These are phyloP conservation scores for Diprion similis DNA, from an alignment of 1,140 invertebrate genomes.

Conservation along the genomic window DNA sequence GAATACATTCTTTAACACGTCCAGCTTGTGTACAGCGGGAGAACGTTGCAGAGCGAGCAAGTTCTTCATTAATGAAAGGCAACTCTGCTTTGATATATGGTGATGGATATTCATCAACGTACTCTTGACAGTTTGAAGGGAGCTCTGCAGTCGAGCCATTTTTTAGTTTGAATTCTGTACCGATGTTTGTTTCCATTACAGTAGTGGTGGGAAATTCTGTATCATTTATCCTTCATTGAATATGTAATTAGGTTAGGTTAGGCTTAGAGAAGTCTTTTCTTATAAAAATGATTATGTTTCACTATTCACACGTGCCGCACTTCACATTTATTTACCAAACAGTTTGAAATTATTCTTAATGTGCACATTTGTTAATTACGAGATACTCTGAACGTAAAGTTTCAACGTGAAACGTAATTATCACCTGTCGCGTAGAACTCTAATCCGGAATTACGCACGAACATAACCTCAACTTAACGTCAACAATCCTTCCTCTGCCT, in stretches of 20 bases:
- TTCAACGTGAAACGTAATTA: too few species aligned
- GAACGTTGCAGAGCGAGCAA: not conserved
- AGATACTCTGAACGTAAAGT: too few species aligned
- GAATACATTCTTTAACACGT: not conserved
- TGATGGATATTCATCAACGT: not conserved
- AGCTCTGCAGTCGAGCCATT: not conserved
- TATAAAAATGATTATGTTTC: too few species aligned
- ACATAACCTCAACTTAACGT: too few species aligned
- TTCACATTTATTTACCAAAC: too few species aligned
- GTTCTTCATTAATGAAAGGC: not conserved
- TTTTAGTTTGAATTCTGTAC: not conserved
- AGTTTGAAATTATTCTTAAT: too few species aligned
- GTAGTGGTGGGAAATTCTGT: not conserved
- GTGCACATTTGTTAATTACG: too few species aligned
- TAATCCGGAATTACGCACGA: too few species aligned
- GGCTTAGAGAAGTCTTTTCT: not conserved
- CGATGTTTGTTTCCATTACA: conserved; percentile 7
- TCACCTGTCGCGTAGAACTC: too few species aligned
- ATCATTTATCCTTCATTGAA: not conserved
- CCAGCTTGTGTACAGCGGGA: not conserved
- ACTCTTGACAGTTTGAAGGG: not conserved
- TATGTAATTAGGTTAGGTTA: not conserved
- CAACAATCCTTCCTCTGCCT: too few species aligned
- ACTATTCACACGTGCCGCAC: too few species aligned
- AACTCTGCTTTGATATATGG: not conserved